These are phyloP conservation scores for Encarsia formosa DNA, from an alignment of 2,888 invertebrate species.

Conservation along the genomic window DNA sequence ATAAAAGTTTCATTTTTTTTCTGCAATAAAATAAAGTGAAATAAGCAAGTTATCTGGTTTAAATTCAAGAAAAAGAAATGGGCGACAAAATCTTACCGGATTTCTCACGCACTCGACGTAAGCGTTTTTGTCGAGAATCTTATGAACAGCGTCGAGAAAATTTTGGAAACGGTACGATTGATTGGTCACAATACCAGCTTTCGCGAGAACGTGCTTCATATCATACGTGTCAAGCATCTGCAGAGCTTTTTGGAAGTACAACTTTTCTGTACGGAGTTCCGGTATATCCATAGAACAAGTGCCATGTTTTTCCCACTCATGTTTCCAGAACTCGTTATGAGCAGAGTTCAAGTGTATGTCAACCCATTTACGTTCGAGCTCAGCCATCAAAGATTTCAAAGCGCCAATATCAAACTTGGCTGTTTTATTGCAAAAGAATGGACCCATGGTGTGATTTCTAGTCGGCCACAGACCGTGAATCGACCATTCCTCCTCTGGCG, in stretches of 20 bases:
- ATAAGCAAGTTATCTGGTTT: neutral
- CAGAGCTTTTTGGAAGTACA: conserved; percentile 67
- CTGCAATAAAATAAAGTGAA: conserved; percentile 36
- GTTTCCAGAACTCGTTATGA: conserved; percentile 65
- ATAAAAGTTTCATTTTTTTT: conserved; percentile 58
- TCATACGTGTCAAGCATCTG: conserved; percentile 60
- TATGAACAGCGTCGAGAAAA: conserved; percentile 56
- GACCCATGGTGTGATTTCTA: conserved; percentile 63
- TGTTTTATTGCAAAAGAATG: conserved; percentile 67
- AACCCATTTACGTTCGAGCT: conserved; percentile 65
- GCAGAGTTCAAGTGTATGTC: conserved; percentile 63
- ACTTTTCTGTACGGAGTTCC: conserved; percentile 59
- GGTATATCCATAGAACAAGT: conserved; percentile 67
- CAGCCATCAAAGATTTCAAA: conserved; percentile 57
- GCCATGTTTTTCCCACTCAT: conserved; percentile 82
- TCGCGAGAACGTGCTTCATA: conserved; percentile 59
- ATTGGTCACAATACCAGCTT: conserved; percentile 59
- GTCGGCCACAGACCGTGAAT: conserved; percentile 85
- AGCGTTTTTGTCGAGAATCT: conserved; percentile 57
- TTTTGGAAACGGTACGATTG: conserved; percentile 35
- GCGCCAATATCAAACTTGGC: conserved; percentile 63
- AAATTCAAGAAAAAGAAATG: neutral
- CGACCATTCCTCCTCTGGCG: conserved; percentile 65
- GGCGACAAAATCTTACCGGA: conserved; percentile 39
- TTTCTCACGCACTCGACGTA: conserved; percentile 64